phyloP scores from a whole-genome alignment of 37 sponge, comb jelly and placozoan genomes.

The Crambe crambe region DNA sequence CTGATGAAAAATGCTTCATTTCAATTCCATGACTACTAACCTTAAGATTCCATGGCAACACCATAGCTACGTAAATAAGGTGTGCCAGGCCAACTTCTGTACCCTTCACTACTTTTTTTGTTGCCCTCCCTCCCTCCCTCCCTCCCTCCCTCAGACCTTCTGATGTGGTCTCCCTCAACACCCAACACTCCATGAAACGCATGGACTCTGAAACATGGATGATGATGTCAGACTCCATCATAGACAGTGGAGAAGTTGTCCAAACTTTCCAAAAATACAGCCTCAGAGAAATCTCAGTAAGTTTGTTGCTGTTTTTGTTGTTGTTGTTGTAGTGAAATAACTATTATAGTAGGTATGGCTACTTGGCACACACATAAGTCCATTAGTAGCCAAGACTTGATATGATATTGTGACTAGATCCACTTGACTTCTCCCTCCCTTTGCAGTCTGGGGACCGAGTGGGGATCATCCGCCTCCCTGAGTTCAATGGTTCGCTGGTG shows the following conservation, averaged over 20 bases:
- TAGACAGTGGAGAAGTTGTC: constrained; percentile 25
- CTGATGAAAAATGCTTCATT: too few relatives aligned
- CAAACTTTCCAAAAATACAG: constrained; percentile 22
- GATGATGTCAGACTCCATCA: constrained; percentile 30
- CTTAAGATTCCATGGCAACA: too few relatives aligned
- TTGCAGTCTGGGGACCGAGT: constrained; percentile 33
- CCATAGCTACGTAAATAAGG: too few relatives aligned
- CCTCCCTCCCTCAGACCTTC: constrained; percentile 23
- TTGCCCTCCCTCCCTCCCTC: neutral
- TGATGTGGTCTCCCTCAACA: constrained; percentile 13
- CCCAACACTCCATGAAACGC: constrained; percentile 28
- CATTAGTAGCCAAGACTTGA: too few relatives aligned
- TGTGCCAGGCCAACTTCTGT: neutral
- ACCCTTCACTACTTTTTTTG: neutral
- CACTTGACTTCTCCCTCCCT: neutral
- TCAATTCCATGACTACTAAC: too few relatives aligned
- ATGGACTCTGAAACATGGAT: constrained; percentile 49
- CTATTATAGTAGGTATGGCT: neutral
- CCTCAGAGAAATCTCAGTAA: constrained; percentile 40
- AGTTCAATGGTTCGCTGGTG: constrained; percentile 43
- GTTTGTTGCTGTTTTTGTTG: too few relatives aligned
- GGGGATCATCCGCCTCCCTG: constrained; percentile 34
- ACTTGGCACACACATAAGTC: neutral
- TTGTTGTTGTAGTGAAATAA: neutral
- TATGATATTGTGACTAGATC: too few relatives aligned